Evolutionary conservation across 2,797 vertebrate genomes (phyloP).

Genomic region (Eulemur coronatus): DNA sequence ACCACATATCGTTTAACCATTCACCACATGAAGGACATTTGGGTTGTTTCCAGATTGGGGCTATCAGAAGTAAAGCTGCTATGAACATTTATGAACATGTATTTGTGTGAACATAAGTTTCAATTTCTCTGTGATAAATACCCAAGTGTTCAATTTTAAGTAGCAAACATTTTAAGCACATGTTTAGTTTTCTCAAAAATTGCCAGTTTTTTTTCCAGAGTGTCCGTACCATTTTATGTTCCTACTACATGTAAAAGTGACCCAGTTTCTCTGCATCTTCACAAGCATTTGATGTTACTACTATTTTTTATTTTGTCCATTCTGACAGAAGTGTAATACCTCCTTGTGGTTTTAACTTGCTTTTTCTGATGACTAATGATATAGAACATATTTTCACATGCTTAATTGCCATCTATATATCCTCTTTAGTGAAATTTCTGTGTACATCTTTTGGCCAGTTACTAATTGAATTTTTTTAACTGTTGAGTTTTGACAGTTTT

Average conservation of each 20-base stretch:
- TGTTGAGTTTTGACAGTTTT: neutral
- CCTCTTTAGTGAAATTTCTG: neutral
- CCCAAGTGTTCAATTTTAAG: neutral
- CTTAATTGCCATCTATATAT: neutral
- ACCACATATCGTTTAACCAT: neutral
- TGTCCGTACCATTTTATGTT: neutral
- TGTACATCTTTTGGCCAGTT: neutral
- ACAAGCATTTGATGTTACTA: neutral
- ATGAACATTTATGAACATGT: neutral
- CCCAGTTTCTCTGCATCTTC: neutral
- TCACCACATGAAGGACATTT: neutral
- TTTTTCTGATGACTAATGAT: neutral
- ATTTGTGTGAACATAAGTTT: neutral
- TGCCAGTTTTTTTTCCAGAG: neutral
- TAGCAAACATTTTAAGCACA: neutral
- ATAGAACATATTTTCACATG: neutral
- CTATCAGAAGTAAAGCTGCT: neutral
- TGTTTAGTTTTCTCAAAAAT: neutral
- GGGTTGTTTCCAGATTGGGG: neutral
- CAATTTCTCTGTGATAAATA: neutral
- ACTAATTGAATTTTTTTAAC: neutral
- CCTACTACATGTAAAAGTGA: no score
- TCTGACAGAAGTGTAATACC: neutral
- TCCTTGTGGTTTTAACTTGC: neutral
- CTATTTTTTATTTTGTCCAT: neutral